Conservation (phyloP, 2,113 vertebrate species). For the Passer montanus region DNA sequence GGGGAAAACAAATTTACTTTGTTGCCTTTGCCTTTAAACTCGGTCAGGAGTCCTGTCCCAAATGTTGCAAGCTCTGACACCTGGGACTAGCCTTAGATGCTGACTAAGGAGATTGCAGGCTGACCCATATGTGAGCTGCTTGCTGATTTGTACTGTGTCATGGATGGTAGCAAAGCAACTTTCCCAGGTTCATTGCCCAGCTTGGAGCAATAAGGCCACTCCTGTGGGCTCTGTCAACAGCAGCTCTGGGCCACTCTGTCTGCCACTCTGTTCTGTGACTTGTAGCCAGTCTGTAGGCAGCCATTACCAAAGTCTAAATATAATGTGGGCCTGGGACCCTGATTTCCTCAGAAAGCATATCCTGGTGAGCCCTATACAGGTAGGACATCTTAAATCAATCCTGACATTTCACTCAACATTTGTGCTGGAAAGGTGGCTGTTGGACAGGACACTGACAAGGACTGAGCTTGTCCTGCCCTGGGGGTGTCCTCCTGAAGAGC, state of each 20-base stretch:
- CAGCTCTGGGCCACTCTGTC: not conserved
- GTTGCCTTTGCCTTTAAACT: not conserved
- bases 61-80: not conserved
- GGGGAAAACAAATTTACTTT: not conserved
- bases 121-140: not conserved
- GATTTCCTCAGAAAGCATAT: not conserved
- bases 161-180: not conserved
- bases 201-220: not conserved
- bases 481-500: not conserved
- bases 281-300: not conserved
- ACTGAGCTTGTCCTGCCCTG: not conserved
- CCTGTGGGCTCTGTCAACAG: not conserved
- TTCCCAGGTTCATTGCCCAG: not conserved
- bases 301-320: not conserved
- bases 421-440: not conserved
- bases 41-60: not conserved
- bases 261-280: not conserved
- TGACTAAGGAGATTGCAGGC: not conserved
- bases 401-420: not conserved
- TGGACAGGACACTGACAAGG: not conserved
- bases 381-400: not conserved
- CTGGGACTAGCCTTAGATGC: not conserved
- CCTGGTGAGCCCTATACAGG: not conserved
- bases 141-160: not conserved
- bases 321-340: not conserved